phyloP scores from a whole-genome alignment of 2,888 invertebrate species.

The Pterostichus madidus region DNA sequence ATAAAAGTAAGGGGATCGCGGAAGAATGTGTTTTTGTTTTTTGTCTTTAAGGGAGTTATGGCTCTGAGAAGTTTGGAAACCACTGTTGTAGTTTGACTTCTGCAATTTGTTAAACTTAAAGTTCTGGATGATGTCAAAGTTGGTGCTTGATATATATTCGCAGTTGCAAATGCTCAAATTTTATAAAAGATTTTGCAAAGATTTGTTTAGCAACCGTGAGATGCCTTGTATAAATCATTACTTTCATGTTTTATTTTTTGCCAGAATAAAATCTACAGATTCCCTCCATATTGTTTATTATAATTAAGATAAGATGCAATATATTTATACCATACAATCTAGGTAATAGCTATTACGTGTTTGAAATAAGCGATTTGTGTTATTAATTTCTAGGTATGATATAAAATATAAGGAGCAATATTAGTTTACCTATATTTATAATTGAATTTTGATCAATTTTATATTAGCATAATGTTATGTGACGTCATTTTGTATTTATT shows the following conservation, averaged over 20 bases:
- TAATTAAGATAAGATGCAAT: slow-evolving; percentile 60
- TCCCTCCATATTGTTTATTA: slow-evolving; percentile 64
- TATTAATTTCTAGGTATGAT: slow-evolving; percentile 76
- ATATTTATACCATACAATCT: slow-evolving; percentile 53
- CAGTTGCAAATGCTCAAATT: slow-evolving; percentile 58
- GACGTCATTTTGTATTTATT: slow-evolving; percentile 67
- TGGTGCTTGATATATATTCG: slow-evolving; percentile 53
- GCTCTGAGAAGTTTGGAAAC: too few species aligned
- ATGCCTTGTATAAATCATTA: slow-evolving; percentile 48
- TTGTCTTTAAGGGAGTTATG: too few species aligned
- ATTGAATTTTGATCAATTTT: slow-evolving; percentile 67
- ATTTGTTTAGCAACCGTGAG: slow-evolving; percentile 38
- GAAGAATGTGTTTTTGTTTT: too few species aligned
- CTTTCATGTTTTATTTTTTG: slow-evolving; percentile 26
- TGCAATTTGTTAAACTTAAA: not conserved
- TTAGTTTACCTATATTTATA: slow-evolving; percentile 67
- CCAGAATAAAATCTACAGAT: slow-evolving; percentile 50
- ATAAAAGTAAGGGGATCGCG: too few species aligned
- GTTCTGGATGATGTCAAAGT: slow-evolving; percentile 17
- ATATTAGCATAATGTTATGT: slow-evolving; percentile 63
- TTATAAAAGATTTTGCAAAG: slow-evolving; percentile 46
- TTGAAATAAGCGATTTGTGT: slow-evolving; percentile 77
- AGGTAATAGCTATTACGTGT: slow-evolving; percentile 68
- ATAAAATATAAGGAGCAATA: slow-evolving; percentile 72
- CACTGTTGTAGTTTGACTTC: too few species aligned